phyloP scores from a whole-genome alignment of 1,140 invertebrate species.

The Monomorium pharaonis region DNA sequence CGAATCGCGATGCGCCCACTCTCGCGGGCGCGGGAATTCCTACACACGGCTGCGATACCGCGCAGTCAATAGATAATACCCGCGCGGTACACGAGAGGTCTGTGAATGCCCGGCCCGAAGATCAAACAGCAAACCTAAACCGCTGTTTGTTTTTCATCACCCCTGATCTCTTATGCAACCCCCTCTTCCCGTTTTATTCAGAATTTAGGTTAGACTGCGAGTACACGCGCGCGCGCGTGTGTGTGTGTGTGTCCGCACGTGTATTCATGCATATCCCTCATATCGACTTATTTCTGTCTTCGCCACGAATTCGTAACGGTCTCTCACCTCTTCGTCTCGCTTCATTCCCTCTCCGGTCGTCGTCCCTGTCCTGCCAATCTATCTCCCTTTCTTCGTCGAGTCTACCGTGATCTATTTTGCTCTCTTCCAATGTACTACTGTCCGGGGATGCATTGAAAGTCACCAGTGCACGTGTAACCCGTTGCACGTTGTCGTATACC shows the following conservation, averaged over 20 bases:
- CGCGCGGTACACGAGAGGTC: conserved; percentile 76
- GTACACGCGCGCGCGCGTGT: conserved; percentile 4
- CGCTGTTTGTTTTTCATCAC: conserved; percentile 86
- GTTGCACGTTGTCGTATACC: neutral
- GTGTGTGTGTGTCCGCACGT: neutral
- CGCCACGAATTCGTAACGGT: conserved; percentile 43
- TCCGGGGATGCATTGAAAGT: conserved; percentile 66
- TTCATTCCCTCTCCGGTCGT: neutral
- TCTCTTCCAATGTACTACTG: conserved; percentile 12
- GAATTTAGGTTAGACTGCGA: conserved; percentile 81
- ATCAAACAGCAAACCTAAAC: conserved; percentile 86
- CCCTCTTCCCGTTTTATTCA: conserved; percentile 83
- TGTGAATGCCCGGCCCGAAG: conserved; percentile 84
- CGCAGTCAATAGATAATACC: conserved; percentile 80
- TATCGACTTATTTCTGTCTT: conserved; percentile 61
- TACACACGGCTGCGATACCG: conserved; percentile 68
- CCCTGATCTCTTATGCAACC: conserved; percentile 85
- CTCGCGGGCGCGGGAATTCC: neutral
- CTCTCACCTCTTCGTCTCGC: conserved; percentile 19
- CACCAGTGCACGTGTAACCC: conserved; percentile 46
- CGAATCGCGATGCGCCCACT: conserved; percentile 51
- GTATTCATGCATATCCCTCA: conserved; percentile 1
- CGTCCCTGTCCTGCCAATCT: neutral
- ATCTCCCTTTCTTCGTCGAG: neutral
- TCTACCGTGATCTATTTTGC: conserved; percentile 7